Evolutionary conservation across 2,797 vertebrate species (phyloP).

Genomic region (Morelia viridis): DNA sequence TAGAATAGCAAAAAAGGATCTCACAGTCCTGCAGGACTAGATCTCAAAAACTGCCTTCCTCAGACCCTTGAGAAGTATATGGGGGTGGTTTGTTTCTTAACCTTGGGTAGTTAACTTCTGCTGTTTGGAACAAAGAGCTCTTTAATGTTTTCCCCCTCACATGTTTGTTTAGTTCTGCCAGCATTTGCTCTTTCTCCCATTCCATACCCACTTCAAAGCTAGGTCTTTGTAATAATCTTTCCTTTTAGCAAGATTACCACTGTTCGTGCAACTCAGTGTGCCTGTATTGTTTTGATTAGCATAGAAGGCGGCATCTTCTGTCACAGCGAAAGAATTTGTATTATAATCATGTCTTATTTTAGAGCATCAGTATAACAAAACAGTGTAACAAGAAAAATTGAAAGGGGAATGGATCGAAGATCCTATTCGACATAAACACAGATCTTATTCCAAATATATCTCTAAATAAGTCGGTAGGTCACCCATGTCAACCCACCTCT

Average conservation of each 20-base stretch:
- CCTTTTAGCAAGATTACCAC: conserved; percentile 30
- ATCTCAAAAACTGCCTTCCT: background rate
- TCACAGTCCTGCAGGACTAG: conserved; percentile 3
- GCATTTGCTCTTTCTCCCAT: conserved; percentile 14
- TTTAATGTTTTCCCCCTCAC: conserved; percentile 5
- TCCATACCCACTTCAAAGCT: conserved; percentile 32
- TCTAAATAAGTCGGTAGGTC: background rate
- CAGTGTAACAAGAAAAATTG: conserved; percentile 48
- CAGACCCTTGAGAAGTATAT: background rate
- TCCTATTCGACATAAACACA: conserved; percentile 54
- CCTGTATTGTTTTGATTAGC: conserved; percentile 57
- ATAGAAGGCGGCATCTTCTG: conserved; percentile 42
- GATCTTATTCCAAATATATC: conserved; percentile 58
- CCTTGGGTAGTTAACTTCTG: background rate
- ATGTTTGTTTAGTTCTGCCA: conserved; percentile 9
- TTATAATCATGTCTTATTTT: conserved; percentile 42
- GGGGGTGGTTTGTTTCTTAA: conserved; percentile 26
- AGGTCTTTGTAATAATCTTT: conserved; percentile 47
- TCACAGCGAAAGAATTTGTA: conserved; percentile 55
- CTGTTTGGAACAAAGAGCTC: conserved; percentile 23
- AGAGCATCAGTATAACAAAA: conserved; percentile 43
- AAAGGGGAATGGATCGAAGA: conserved; percentile 40
- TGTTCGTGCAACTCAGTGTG: conserved; percentile 44
- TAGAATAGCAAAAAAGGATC: background rate
- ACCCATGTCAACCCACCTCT: background rate